phyloP scores from a whole-genome alignment of 2,888 invertebrate species.

The Netelia fuscicornis region DNA sequence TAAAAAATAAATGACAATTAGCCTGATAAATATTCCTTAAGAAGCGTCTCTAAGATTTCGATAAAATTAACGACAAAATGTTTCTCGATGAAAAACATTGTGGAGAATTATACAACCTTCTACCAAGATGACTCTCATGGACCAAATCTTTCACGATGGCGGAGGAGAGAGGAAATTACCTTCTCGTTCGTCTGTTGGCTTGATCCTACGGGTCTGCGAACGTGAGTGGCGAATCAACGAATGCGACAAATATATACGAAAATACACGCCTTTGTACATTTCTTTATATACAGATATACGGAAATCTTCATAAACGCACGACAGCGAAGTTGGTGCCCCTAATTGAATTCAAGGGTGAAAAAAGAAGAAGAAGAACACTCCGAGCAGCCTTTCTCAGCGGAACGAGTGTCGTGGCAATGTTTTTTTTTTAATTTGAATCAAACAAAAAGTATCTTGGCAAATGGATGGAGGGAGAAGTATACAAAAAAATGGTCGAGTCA shows the following conservation, averaged over 20 bases:
- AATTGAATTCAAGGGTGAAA: not conserved
- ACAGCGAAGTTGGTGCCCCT: not conserved
- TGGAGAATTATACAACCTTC: slow-evolving; percentile 1
- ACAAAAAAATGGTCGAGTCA: not conserved
- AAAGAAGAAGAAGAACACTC: not conserved
- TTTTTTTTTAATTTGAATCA: not conserved
- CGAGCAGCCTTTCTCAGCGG: not conserved
- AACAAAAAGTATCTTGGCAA: not conserved
- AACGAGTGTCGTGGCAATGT: not conserved
- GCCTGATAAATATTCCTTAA: no score
- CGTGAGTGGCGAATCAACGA: slow-evolving; percentile 81
- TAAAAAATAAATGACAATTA: not conserved
- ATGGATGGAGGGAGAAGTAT: not conserved
- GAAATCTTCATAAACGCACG: not conserved
- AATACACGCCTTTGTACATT: slow-evolving; percentile 57
- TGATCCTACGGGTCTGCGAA: slow-evolving; percentile 72
- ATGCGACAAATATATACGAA: slow-evolving; percentile 70
- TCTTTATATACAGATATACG: not conserved
- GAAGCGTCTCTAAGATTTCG: no score
- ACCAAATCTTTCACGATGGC: slow-evolving; percentile 19
- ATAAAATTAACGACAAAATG: not conserved
- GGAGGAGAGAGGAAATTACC: slow-evolving; percentile 38
- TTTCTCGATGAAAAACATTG: slow-evolving; percentile 1
- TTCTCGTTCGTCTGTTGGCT: slow-evolving; percentile 70
- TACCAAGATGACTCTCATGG: slow-evolving; percentile 58